phyloP scores from a whole-genome alignment of 2,888 invertebrate genomes.

The Ochropleura plecta region DNA sequence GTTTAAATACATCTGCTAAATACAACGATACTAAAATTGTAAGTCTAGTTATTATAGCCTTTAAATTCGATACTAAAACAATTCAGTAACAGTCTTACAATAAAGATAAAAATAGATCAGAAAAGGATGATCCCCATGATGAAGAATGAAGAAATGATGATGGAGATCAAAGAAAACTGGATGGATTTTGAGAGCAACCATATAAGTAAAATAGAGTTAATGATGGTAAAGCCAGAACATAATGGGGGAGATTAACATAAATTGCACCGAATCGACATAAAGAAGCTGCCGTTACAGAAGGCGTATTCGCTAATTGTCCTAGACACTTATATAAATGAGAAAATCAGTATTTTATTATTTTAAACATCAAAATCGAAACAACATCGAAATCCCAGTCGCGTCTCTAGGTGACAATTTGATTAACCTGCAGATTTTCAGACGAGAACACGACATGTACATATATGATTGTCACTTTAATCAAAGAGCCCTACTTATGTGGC shows the following conservation, averaged over 20 bases:
- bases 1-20: slow-evolving; percentile 41
- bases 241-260: not conserved
- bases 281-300: not conserved
- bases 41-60: slow-evolving; percentile 41
- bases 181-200: not conserved
- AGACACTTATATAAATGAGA: slow-evolving; percentile 5
- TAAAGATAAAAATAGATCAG: slow-evolving; percentile 29
- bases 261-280: not conserved
- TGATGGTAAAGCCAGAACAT: not conserved
- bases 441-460: not conserved
- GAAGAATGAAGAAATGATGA: not conserved
- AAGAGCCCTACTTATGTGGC: not conserved
- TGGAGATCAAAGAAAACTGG: not conserved
- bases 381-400: not conserved
- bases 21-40: slow-evolving; percentile 23
- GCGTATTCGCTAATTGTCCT: not conserved
- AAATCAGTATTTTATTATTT: slow-evolving; percentile 1
- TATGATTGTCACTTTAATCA: not conserved
- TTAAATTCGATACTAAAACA: slow-evolving; percentile 70
- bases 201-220: slow-evolving; percentile 3
- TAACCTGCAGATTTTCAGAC: not conserved
- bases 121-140: not conserved
- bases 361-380: not conserved
- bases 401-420: not conserved
- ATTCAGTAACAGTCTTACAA: slow-evolving; percentile 66